phyloP scores from a whole-genome alignment of 2,797 vertebrate species.

The Sebastes aleutianus region DNA sequence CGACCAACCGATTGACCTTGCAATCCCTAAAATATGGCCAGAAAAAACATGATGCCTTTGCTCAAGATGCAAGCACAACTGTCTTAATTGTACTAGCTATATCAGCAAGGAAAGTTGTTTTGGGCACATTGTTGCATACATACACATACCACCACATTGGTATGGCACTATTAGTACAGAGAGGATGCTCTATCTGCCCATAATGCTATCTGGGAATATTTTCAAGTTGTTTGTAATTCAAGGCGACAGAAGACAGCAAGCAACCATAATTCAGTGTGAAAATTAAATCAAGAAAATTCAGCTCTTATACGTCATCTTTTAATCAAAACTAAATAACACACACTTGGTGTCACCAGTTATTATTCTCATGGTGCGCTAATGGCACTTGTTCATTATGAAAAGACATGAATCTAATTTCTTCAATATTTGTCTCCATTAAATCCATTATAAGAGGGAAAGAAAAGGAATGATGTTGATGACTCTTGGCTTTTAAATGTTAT shows the following conservation, averaged over 20 bases:
- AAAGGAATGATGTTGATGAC: background rate
- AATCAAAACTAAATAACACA: slow-evolving; percentile 46
- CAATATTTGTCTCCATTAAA: slow-evolving; percentile 47
- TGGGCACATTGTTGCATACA: background rate
- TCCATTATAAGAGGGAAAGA: background rate
- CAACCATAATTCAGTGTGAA: background rate
- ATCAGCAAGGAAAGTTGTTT: background rate
- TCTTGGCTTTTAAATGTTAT: slow-evolving; percentile 18
- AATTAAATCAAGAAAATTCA: slow-evolving; percentile 6
- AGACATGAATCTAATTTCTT: slow-evolving; percentile 50
- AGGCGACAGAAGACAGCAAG: background rate
- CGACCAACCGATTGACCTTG: background rate
- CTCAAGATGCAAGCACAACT: background rate
- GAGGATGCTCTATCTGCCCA: background rate
- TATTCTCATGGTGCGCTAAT: slow-evolving; percentile 33
- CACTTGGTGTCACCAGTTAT: slow-evolving; percentile 39
- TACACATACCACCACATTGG: background rate
- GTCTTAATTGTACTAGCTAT: background rate
- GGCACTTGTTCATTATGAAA: slow-evolving; percentile 48
- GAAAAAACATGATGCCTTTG: background rate
- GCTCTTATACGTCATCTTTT: slow-evolving; percentile 21
- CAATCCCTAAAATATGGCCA: background rate
- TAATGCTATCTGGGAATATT: background rate
- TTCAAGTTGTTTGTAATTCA: background rate
- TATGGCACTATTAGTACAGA: background rate